Percentiles rank a stretch among this genome's conserved stretches.
These are phyloP conservation scores for Drosophila rufa DNA, from an alignment of 1,140 invertebrate genomes.

Conservation along the genomic window DNA sequence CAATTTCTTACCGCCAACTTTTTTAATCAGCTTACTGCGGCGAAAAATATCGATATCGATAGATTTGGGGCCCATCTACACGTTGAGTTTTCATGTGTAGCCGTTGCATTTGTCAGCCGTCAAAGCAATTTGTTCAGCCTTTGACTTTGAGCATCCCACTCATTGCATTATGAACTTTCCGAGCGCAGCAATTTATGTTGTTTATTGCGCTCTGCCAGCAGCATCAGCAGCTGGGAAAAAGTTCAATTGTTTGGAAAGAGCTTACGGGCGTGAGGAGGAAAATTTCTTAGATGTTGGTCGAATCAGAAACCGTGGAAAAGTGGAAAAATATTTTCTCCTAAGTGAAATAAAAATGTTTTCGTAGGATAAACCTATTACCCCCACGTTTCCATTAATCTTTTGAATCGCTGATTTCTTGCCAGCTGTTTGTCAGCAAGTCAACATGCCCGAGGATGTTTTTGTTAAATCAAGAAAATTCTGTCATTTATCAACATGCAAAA, in stretches of 20 bases:
- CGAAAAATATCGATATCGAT: conserved; percentile 28
- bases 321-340: neutral
- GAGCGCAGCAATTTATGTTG: conserved; percentile 18
- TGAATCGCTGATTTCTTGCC: no score
- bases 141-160: conserved; percentile 14
- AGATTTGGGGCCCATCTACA: neutral
- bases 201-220: conserved; percentile 11
- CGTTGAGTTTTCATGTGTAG: neutral
- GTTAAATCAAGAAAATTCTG: no score
- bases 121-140: conserved; percentile 16
- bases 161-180: conserved; percentile 29
- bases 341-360: neutral
- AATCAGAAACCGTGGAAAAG: neutral
- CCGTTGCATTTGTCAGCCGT: neutral
- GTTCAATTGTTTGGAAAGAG: conserved; percentile 18
- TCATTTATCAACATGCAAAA: no score
- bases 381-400: no score
- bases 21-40: conserved; percentile 4
- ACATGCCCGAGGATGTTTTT: no score
- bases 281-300: neutral
- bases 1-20: conserved; percentile 1
- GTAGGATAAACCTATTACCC: no score
- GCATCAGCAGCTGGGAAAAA: conserved; percentile 2
- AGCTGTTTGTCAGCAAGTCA: no score
- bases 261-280: neutral